phyloP scores from a whole-genome alignment of 2,888 invertebrate species.

The Drosophila algonquin region DNA sequence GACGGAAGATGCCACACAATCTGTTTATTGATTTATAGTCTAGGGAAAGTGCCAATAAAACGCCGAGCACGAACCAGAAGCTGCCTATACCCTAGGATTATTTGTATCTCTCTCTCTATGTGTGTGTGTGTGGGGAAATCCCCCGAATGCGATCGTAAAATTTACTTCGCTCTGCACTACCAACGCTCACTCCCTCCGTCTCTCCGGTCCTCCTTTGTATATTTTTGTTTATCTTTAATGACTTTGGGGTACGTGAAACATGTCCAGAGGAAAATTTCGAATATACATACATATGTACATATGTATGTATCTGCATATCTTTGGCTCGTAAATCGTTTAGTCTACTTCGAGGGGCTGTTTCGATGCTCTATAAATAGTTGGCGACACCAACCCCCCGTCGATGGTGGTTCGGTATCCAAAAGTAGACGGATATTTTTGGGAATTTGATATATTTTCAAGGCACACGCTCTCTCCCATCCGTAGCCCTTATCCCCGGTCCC shows the following conservation, averaged over 20 bases:
- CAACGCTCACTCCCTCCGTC: neutral
- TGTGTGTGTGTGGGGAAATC: constrained; percentile 5
- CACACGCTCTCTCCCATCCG: constrained; percentile 52
- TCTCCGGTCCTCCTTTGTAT: constrained; percentile 49
- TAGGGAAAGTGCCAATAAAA: constrained; percentile 77
- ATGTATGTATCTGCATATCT: neutral
- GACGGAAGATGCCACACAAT: constrained; percentile 58
- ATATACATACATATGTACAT: neutral
- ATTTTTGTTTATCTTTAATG: constrained; percentile 70
- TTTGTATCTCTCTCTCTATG: neutral
- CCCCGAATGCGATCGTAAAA: constrained; percentile 54
- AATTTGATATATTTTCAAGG: constrained; percentile 56
- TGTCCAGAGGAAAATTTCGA: constrained; percentile 4
- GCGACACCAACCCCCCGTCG: constrained; percentile 17
- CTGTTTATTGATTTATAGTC: constrained; percentile 81
- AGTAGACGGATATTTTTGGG: constrained; percentile 54
- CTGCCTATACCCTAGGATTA: constrained; percentile 54
- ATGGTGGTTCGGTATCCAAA: constrained; percentile 24
- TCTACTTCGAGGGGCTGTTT: constrained; percentile 42
- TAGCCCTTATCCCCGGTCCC: neutral
- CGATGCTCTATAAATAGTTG: constrained; percentile 54
- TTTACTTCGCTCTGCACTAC: constrained; percentile 26
- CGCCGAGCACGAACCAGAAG: constrained; percentile 33
- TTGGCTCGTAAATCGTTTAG: constrained; percentile 71
- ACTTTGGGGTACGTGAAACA: constrained; percentile 25